Evolutionary conservation across 92 coral and sea anemone species (phyloP).

Genomic region (Anthopleura xanthogrammica): DNA sequence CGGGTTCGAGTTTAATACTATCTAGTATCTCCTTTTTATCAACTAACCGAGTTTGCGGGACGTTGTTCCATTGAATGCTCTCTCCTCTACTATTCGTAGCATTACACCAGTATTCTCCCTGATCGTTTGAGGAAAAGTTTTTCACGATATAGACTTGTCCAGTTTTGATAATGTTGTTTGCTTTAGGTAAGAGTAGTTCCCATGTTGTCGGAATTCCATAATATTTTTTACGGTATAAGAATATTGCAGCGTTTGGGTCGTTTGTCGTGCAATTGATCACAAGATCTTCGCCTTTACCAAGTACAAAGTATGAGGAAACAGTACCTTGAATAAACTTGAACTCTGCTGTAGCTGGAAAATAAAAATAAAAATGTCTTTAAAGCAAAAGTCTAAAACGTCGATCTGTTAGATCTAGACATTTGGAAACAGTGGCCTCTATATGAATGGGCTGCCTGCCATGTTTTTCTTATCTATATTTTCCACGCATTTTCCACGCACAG

Average conservation of each 20-base stretch:
- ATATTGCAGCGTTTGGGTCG: not conserved
- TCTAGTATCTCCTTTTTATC: not conserved
- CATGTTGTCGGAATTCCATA: no score
- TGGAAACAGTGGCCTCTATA: not conserved
- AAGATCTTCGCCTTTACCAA: not conserved
- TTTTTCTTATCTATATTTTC: no score
- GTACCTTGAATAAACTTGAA: not conserved
- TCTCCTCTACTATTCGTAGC: conserved; percentile 21
- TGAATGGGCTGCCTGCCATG: no score
- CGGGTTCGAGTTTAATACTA: not conserved
- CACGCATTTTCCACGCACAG: no score
- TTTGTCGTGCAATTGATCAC: not conserved
- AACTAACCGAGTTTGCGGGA: not conserved
- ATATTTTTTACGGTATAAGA: not conserved
- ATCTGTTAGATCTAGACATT: not conserved
- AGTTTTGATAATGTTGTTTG: conserved; percentile 9
- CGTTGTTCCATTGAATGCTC: conserved; percentile 16
- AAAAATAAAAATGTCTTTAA: no score
- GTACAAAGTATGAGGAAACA: no score
- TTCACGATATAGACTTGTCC: conserved; percentile 38
- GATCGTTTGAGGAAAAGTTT: conserved; percentile 21
- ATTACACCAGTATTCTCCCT: conserved; percentile 34
- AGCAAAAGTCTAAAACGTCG: no score
- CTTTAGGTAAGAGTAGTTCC: not conserved
- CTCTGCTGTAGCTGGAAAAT: not conserved